phyloP scores from a whole-genome alignment of 2,888 invertebrate genomes.

The Panzeria rudis region DNA sequence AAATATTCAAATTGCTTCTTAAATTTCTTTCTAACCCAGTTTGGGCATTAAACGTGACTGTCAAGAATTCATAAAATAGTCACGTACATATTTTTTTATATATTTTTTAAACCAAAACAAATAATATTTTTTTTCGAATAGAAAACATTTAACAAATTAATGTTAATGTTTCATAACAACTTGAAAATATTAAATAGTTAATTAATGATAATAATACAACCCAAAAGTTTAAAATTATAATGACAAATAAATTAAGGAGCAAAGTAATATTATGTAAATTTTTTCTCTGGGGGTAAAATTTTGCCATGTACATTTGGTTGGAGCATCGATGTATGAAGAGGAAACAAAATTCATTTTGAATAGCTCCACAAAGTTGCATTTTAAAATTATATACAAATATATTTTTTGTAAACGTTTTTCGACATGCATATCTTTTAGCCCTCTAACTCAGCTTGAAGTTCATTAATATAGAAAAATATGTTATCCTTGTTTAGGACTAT shows the following conservation, averaged over 20 bases:
- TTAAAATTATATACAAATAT: too few relatives aligned
- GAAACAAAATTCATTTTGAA: too few relatives aligned
- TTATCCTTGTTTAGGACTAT: too few relatives aligned
- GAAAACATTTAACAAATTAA: slow-evolving; percentile 29
- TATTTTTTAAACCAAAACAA: background rate
- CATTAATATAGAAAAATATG: too few relatives aligned
- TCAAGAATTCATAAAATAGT: slow-evolving; percentile 53
- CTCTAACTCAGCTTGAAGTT: too few relatives aligned
- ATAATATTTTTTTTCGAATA: slow-evolving; percentile 5
- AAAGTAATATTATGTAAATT: background rate
- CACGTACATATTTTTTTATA: slow-evolving; percentile 55
- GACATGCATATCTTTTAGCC: too few relatives aligned
- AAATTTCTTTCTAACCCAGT: slow-evolving; percentile 42
- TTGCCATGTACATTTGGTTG: too few relatives aligned
- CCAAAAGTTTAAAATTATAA: background rate
- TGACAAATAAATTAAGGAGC: background rate
- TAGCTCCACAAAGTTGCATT: too few relatives aligned
- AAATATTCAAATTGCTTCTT: background rate
- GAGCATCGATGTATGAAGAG: too few relatives aligned
- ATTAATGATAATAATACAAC: background rate
- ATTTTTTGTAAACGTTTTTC: too few relatives aligned
- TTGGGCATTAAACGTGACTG: slow-evolving; percentile 43
- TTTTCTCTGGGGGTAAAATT: too few relatives aligned
- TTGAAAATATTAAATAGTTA: slow-evolving; percentile 11
- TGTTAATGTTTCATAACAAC: slow-evolving; percentile 8